A percentile compares a stretch with the other conserved stretches of the same genome.
Evolutionary conservation across 2,888 invertebrate genomes (phyloP).

Genomic region (Melieria omissa): DNA sequence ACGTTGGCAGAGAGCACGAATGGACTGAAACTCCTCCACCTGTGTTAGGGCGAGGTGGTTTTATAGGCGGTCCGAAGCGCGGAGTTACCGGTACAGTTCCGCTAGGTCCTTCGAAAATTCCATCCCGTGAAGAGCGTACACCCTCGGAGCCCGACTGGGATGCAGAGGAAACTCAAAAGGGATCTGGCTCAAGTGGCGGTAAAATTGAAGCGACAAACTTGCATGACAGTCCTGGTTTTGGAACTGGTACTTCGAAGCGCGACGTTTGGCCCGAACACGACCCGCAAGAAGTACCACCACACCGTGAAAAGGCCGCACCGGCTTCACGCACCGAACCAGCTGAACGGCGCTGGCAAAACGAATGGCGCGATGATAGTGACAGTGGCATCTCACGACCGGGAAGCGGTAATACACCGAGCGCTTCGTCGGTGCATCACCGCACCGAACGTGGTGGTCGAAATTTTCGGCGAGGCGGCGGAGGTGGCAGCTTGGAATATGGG

Average conservation of each 20-base stretch:
- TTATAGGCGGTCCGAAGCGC: conserved; percentile 59
- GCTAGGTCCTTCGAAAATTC: conserved; percentile 35
- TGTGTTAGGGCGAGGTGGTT: conserved; percentile 48
- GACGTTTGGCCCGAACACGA: conserved; percentile 47
- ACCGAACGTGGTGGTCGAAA: conserved; percentile 55
- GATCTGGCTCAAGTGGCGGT: conserved; percentile 33
- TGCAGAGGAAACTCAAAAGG: conserved; percentile 57
- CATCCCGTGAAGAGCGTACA: conserved; percentile 52
- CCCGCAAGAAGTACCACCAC: conserved; percentile 51
- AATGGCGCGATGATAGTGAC: conserved; percentile 58
- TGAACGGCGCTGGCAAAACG: conserved; percentile 53
- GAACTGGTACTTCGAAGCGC: conserved; percentile 33
- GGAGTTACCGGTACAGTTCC: conserved; percentile 41
- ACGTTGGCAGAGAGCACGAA: conserved; percentile 51
- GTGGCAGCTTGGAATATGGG: conserved; percentile 43
- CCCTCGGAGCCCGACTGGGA: conserved; percentile 65
- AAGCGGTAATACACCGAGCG: conserved; percentile 39
- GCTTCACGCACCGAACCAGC: conserved; percentile 25
- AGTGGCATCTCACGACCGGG: conserved; percentile 43
- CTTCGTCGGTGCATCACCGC: conserved; percentile 51
- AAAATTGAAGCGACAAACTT: conserved; percentile 10
- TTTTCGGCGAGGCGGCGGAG: conserved; percentile 50
- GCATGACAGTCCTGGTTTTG: conserved; percentile 18
- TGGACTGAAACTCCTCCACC: conserved; percentile 51
- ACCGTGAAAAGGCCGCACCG: conserved; percentile 40